phyloP scores from a whole-genome alignment of 2,113 vertebrate genomes.

The Rousettus leschenaultii region DNA sequence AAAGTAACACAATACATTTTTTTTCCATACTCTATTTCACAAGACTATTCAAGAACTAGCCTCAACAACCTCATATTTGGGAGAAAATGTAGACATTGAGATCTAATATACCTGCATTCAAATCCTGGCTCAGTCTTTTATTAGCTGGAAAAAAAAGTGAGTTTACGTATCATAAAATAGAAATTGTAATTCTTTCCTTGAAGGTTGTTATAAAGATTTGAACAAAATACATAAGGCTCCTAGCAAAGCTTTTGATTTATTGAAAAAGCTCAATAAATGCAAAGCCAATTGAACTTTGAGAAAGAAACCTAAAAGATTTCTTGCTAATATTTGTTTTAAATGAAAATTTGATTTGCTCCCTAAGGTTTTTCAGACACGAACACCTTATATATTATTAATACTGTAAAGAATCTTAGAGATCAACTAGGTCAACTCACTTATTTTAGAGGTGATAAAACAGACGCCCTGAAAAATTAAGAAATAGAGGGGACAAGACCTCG shows the following conservation, averaged over 20 bases:
- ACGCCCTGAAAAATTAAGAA: background rate
- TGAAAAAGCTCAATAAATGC: background rate
- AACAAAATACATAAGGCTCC: background rate
- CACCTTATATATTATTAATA: background rate
- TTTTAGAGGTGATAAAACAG: background rate
- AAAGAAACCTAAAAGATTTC: background rate
- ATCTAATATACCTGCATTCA: background rate
- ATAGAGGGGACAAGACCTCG: background rate
- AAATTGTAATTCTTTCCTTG: background rate
- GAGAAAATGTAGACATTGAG: background rate
- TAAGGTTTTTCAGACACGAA: background rate
- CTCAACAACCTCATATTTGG: background rate
- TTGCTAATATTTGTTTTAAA: background rate
- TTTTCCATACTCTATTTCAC: conserved; percentile 2
- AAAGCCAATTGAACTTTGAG: background rate
- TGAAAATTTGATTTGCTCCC: background rate
- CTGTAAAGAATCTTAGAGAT: background rate
- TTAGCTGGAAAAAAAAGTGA: background rate
- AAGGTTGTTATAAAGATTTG: background rate
- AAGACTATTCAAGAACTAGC: background rate
- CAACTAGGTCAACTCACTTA: background rate
- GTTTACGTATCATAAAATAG: background rate
- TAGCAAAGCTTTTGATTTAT: background rate
- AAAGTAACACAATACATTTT: background rate
- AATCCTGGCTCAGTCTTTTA: background rate